Conservation (phyloP, 1,140 invertebrate species). For the Holcopasites calliopsidis region DNA sequence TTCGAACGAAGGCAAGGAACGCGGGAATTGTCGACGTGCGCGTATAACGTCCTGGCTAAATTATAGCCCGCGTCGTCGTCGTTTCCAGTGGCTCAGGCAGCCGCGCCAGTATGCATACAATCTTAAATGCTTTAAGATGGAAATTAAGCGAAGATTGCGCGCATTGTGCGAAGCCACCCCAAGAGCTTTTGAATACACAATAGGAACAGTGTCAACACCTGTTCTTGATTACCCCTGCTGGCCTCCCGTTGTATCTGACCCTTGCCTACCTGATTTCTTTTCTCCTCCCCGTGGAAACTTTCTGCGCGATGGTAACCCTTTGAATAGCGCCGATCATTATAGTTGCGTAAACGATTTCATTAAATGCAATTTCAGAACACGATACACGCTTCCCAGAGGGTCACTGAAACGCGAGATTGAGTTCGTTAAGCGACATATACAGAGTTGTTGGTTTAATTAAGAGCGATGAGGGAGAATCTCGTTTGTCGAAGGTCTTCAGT, state of each 20-base stretch:
- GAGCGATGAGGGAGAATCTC: not conserved
- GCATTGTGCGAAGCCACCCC: constrained; percentile 30
- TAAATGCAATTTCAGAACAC: too few species aligned
- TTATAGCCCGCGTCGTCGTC: constrained; percentile 8
- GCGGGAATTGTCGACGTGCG: constrained; percentile 17
- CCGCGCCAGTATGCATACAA: constrained; percentile 17
- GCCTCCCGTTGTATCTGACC: not conserved
- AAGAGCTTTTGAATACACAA: constrained; percentile 47
- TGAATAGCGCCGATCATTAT: not conserved
- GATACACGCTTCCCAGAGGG: too few species aligned
- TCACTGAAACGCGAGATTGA: too few species aligned
- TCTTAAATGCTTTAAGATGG: constrained; percentile 54
- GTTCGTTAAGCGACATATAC: too few species aligned
- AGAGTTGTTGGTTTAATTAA: too few species aligned
- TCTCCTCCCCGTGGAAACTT: not conserved
- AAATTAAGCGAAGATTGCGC: constrained; percentile 52
- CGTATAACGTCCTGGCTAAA: constrained; percentile 31
- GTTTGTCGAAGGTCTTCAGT: not conserved
- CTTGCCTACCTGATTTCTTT: not conserved
- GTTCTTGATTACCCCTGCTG: constrained; percentile 37
- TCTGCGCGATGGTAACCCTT: not conserved
- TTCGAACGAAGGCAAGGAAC: not conserved
- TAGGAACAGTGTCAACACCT: constrained; percentile 42
- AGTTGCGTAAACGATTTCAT: too few species aligned
- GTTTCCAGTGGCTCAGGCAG: not conserved